Base-by-base conservation (phyloP, 1,140 invertebrate genomes). In the Nomia melanderi region DNA sequence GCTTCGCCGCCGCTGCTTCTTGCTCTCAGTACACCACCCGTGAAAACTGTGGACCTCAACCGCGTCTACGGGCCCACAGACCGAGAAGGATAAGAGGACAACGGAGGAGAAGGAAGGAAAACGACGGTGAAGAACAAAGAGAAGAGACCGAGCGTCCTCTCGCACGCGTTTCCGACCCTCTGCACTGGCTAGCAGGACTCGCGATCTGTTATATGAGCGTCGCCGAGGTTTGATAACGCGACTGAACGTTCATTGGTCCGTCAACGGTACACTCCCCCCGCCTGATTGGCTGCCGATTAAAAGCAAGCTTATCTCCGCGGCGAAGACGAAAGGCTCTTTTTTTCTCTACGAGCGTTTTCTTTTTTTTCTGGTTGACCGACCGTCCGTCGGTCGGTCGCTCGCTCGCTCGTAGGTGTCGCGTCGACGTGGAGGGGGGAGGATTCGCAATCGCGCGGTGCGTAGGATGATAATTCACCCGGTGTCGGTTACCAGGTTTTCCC, bases 211-310 rank as follows among this genome's bases (percentile, higher is more conserved):
- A 75, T 75, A 75, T 75, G 63, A 33, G 27, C 17, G 29, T 8
- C 2, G 12, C 0, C n/a, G 20, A 39, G 36, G 23, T 1, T 47
- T 75, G 75, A 77, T 77, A 77, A 77, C 47, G n/a, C n/a, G 44
- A 2, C 47, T 20, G 41, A 29, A 1, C 36, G 47, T 29, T 63
- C 57, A 77, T 77, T 77, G 75, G 75, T 36, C 36, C 20, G 29
- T 31, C 47, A 44, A 11, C 14, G 27, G 36, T 56, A 72, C 57
- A 56, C 57, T 71, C 75, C 69, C 47, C 75, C 33, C 4, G 17
- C n/a, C 67, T 29, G 67, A 72, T 77, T 77, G 67, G 75, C 39
- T 53, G 69, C 8, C 75, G 75, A 72, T 77, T 76, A 76, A 67
- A 11, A 59, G 23, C 36, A 23, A 50, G 63, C 27, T 65, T 65